Evolutionary conservation across 2,888 invertebrate species (phyloP), one percentile per base, ranked within the genome.

Genomic region (Homarus gammarus): DNA sequence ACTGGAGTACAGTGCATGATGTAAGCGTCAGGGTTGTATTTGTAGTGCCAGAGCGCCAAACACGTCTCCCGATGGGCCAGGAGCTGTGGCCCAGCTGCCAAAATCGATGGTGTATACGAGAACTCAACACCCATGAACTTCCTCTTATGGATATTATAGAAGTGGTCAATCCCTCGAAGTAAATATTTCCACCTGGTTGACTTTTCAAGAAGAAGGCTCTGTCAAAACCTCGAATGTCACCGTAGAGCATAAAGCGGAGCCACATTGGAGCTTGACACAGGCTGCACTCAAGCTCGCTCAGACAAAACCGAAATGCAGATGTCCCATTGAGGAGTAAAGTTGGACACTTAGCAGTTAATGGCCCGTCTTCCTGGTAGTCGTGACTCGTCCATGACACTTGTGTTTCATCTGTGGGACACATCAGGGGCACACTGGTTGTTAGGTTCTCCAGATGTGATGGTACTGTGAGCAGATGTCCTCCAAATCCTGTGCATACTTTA

Each of bases 141-240:
- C 49, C 51, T 33, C 49, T 12, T 33, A 1, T 6, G 49, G 31
- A 38, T 31, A 78, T 78, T 12, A 27, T 27, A 78, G 49, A 31
- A 44, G 77, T 51, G 8, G n/a, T 5, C 10, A 49, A 2, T 27
- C 77, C 77, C 49, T 78, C 31, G n/a, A 78, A 78, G 44, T 78
- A n/a, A 40, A 49, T 31, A 33, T 27, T 27, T 51, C 51, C 49
- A 31, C 27, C 77, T 2, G 27, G 31, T 18, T 49, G 77, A 31
- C 12, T 27, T 22, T 27, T 78, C 31, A 78, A 31, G 49, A 8
- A 31, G 33, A 49, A 78, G 31, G 22, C 27, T 15, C 51, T 22
- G 51, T 78, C 77, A 78, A 78, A 78, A 12, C 27, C 31, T n/a
- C 12, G 8, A 8, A 44, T 44, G 12, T n/a, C 44, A 22, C 77